phyloP scores from a whole-genome alignment of 2,797 vertebrate genomes.

The Natrix natrix region DNA sequence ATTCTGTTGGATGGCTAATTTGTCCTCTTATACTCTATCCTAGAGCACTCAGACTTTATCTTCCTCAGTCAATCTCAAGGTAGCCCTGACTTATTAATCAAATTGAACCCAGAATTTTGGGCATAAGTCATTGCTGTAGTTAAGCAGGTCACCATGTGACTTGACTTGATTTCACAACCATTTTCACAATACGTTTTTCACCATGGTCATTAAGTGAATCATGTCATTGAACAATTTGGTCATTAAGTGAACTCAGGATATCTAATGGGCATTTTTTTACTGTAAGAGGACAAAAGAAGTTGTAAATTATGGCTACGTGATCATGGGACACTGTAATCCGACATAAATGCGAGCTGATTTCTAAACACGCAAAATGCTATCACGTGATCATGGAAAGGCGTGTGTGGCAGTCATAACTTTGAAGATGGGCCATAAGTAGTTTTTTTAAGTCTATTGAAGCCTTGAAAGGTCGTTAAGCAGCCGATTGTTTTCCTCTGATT shows the following conservation, averaged over 20 bases:
- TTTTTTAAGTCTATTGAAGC: background rate
- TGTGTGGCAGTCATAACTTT: background rate
- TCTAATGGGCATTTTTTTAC: background rate
- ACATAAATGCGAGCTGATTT: background rate
- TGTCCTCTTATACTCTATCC: background rate
- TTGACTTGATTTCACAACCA: background rate
- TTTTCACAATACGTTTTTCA: background rate
- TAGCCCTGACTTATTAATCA: background rate
- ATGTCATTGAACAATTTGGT: background rate
- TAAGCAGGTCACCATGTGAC: background rate
- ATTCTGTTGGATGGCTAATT: background rate
- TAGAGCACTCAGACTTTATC: background rate
- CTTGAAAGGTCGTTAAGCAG: background rate
- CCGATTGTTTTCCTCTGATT: background rate
- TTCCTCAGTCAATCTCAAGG: background rate
- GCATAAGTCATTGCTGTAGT: background rate
- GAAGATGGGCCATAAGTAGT: background rate
- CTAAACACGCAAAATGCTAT: background rate
- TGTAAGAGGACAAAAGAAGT: background rate
- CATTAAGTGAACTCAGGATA: background rate
- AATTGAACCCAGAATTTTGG: background rate
- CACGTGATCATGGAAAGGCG: rapidly evolving
- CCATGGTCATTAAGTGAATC: background rate
- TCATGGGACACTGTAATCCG: background rate
- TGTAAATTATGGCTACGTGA: background rate